Evolutionary conservation across 2,797 vertebrate species (phyloP).

Genomic region (Falco berigora): DNA sequence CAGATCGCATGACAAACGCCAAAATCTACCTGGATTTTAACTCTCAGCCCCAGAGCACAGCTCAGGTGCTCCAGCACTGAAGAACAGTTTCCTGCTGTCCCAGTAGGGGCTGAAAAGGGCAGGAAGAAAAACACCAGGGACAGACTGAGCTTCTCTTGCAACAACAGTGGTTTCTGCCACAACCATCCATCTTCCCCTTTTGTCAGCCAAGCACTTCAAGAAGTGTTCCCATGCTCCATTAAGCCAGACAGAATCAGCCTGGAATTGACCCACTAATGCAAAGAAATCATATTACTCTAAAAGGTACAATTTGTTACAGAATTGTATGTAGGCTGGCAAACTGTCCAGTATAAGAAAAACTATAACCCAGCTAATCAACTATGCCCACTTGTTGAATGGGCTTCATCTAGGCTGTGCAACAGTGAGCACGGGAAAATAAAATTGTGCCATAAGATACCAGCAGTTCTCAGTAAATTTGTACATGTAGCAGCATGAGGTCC

Average conservation of each 20-base stretch:
- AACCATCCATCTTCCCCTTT: background rate
- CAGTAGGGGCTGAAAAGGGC: background rate
- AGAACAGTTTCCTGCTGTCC: background rate
- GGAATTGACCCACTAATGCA: background rate
- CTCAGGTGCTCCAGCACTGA: background rate
- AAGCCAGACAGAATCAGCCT: background rate
- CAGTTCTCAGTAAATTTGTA: background rate
- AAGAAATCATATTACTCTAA: background rate
- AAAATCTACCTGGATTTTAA: background rate
- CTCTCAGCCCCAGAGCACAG: background rate
- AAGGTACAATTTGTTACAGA: background rate
- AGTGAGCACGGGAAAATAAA: background rate
- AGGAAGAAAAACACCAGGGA: background rate
- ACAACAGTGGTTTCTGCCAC: background rate
- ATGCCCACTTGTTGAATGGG: background rate
- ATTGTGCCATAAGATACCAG: background rate
- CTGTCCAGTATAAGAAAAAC: background rate
- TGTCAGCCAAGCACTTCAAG: background rate
- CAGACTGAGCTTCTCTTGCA: background rate
- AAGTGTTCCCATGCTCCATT: background rate
- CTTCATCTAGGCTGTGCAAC: background rate
- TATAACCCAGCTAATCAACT: background rate
- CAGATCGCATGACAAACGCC: background rate
- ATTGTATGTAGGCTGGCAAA: background rate
- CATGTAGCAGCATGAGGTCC: rapidly evolving